These are phyloP conservation scores for Lepus americanus DNA, from an alignment of 2,113 vertebrate genomes.

Conservation along the genomic window DNA sequence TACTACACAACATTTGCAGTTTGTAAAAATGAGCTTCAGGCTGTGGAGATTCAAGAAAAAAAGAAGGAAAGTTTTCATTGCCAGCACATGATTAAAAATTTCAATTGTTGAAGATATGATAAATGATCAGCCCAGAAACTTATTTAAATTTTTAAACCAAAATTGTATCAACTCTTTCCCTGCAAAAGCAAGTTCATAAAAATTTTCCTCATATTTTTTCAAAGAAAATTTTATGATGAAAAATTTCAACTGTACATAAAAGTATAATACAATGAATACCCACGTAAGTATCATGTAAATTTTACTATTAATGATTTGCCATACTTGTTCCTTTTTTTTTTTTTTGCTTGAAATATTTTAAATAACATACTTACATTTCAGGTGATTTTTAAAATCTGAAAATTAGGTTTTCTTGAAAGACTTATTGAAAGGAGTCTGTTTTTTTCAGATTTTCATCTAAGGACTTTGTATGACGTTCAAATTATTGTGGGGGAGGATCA, in stretches of 20 bases:
- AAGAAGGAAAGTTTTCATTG: conserved; percentile 41
- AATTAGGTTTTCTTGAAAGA: background rate
- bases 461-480: conserved; percentile 43
- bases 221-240: conserved; percentile 15
- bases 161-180: background rate
- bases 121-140: conserved; percentile 24
- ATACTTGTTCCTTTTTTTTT: conserved; percentile 29
- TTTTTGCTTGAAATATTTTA: conserved; percentile 11
- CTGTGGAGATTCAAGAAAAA: conserved; percentile 44
- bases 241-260: background rate
- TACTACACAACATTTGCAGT: conserved; percentile 13
- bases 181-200: background rate
- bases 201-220: background rate
- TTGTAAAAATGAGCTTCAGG: conserved; percentile 57
- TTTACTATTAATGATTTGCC: conserved; percentile 10
- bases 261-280: background rate
- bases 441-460: conserved; percentile 46
- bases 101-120: conserved; percentile 26
- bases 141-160: conserved; percentile 36
- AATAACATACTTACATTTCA: conserved; percentile 24
- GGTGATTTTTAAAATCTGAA: conserved; percentile 53
- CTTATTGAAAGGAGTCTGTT: conserved; percentile 12
- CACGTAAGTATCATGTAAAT: background rate
- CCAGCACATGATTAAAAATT: background rate
- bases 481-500: conserved; percentile 17